Evolutionary conservation across 1,140 invertebrate genomes (phyloP).

Genomic region (Prorops nasuta): DNA sequence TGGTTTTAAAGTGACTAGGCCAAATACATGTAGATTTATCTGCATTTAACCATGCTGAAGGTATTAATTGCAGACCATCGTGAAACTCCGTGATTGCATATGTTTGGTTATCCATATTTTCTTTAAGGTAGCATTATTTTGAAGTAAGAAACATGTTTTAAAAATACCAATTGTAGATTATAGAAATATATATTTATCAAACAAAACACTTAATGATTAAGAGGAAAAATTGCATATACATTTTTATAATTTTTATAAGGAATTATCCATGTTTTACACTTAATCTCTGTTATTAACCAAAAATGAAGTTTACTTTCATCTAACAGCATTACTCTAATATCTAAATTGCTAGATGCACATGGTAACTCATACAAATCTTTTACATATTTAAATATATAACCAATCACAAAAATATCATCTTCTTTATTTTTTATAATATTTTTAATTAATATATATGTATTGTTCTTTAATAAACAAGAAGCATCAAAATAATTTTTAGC

Average conservation of each 20-base stretch:
- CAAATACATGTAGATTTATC: background rate
- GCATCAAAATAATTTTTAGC: background rate
- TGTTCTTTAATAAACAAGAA: background rate
- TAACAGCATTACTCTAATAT: background rate
- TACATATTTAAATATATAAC: background rate
- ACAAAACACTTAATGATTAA: background rate
- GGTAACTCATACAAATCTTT: background rate
- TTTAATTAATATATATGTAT: background rate
- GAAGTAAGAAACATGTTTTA: background rate
- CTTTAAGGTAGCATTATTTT: background rate
- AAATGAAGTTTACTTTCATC: background rate
- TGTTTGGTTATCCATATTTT: background rate
- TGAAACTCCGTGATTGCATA: background rate
- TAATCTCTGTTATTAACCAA: background rate
- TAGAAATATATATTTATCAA: background rate
- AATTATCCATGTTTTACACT: background rate
- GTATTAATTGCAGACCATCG: background rate
- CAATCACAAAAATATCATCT: background rate
- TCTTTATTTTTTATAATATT: background rate
- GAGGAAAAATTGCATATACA: background rate
- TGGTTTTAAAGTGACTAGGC: background rate
- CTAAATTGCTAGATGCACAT: background rate
- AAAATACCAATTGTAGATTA: constrained; percentile 3
- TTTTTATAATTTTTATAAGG: background rate
- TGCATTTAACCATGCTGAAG: background rate